These are phyloP conservation scores for Syrista parreyssii DNA, from an alignment of 2,888 invertebrate genomes.

Conservation along the genomic window DNA sequence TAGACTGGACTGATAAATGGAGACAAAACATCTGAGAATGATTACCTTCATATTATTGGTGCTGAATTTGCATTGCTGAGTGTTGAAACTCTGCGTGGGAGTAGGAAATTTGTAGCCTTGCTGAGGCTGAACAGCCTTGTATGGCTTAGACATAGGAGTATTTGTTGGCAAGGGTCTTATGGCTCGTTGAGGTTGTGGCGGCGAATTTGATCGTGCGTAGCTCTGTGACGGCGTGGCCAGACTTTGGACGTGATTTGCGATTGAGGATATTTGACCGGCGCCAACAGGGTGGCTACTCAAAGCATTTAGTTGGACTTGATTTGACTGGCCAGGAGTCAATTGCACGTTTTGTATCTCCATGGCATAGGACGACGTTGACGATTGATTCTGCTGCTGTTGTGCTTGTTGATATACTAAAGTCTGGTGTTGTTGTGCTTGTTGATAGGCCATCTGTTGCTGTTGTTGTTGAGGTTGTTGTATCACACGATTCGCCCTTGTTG, in stretches of 20 bases:
- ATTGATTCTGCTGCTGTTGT: conserved; percentile 37
- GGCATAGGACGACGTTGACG: conserved; percentile 45
- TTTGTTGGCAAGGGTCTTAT: conserved; percentile 49
- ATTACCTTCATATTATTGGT: conserved; percentile 53
- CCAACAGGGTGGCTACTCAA: conserved; percentile 27
- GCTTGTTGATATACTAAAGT: conserved; percentile 46
- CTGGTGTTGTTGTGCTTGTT: conserved; percentile 45
- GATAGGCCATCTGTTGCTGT: conserved; percentile 45
- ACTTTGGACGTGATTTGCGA: conserved; percentile 39
- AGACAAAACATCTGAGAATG: too few relatives aligned
- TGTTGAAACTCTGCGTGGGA: conserved; percentile 49
- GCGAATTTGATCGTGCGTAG: conserved; percentile 39
- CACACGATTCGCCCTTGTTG: conserved; percentile 43
- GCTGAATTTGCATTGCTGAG: conserved; percentile 57
- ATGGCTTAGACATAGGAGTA: conserved; percentile 47
- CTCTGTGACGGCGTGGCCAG: conserved; percentile 42
- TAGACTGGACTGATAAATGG: too few relatives aligned
- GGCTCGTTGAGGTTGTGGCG: conserved; percentile 40
- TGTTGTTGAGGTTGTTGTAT: conserved; percentile 62
- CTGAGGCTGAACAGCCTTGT: conserved; percentile 48
- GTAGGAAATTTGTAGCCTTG: conserved; percentile 58
- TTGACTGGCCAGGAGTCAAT: conserved; percentile 39
- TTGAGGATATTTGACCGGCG: conserved; percentile 36
- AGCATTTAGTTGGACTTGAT: conserved; percentile 41
- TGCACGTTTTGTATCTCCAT: conserved; percentile 55